Evolutionary conservation across 2,888 invertebrate species (phyloP).

Genomic region (Nysson spinosus): DNA sequence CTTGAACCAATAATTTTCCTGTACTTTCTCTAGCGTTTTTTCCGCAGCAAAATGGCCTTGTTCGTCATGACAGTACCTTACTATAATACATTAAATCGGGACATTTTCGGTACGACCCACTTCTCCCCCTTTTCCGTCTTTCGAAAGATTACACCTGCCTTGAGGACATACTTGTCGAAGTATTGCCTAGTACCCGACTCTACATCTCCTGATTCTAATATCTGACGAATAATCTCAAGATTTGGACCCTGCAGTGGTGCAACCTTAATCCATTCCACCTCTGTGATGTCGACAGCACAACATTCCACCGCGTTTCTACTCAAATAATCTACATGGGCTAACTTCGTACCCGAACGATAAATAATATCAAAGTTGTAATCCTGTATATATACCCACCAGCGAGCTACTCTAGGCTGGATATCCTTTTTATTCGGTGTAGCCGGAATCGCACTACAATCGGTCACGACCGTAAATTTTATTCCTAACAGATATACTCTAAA

Average conservation of each 20-base stretch:
- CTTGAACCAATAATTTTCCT: no score
- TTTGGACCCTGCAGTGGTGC: conserved; percentile 38
- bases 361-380: conserved; percentile 45
- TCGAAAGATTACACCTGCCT: conserved; percentile 38
- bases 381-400: conserved; percentile 62
- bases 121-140: conserved; percentile 32
- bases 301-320: conserved; percentile 45
- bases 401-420: no score
- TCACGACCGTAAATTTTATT: background rate
- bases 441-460: conserved; percentile 3
- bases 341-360: conserved; percentile 31
- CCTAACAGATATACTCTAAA: no score
- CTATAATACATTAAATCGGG: background rate
- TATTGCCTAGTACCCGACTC: conserved; percentile 19
- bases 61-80: background rate
- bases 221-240: conserved; percentile 25
- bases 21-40: background rate
- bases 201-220: conserved; percentile 19
- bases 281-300: conserved; percentile 29
- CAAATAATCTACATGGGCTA: conserved; percentile 46
- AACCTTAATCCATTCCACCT: conserved; percentile 44
- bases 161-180: conserved; percentile 12
- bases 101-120: conserved; percentile 56
- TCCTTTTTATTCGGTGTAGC: no score
- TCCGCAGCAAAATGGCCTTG: background rate